A percentile compares a stretch with the other conserved stretches of the same genome.
Conservation (phyloP, 2,888 invertebrate species). For the Coleophora deauratella region DNA sequence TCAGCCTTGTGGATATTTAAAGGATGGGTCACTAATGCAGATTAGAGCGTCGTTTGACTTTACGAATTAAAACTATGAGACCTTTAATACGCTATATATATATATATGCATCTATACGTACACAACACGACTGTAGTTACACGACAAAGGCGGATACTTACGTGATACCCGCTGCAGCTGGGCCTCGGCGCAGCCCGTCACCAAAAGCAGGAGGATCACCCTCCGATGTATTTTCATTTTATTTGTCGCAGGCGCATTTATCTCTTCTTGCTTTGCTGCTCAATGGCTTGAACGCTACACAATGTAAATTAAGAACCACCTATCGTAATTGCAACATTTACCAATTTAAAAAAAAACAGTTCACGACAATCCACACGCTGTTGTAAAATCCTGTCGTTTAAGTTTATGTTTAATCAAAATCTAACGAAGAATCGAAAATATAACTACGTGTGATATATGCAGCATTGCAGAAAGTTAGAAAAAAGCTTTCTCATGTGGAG, state of each 20-base stretch:
- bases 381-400: too few relatives aligned
- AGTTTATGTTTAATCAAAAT: too few relatives aligned
- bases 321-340: constrained; percentile 2
- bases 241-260: constrained; percentile 32
- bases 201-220: constrained; percentile 34
- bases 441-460: too few relatives aligned
- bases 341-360: not conserved
- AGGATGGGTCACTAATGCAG: too few relatives aligned
- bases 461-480: too few relatives aligned
- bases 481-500: too few relatives aligned
- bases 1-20: too few relatives aligned
- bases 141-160: constrained; percentile 41
- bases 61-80: too few relatives aligned
- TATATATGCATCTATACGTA: too few relatives aligned
- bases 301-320: constrained; percentile 7
- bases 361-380: constrained; percentile 25
- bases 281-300: constrained; percentile 23
- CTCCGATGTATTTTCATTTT: constrained; percentile 41
- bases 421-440: too few relatives aligned
- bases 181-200: constrained; percentile 21
- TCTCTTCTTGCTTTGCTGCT: constrained; percentile 18
- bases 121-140: not conserved
- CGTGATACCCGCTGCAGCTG: constrained; percentile 36
- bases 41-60: too few relatives aligned
- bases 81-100: too few relatives aligned